Evolutionary conservation across 92 coral and sea anemone genomes (phyloP).

Genomic region (Pocillopora meandrina): DNA sequence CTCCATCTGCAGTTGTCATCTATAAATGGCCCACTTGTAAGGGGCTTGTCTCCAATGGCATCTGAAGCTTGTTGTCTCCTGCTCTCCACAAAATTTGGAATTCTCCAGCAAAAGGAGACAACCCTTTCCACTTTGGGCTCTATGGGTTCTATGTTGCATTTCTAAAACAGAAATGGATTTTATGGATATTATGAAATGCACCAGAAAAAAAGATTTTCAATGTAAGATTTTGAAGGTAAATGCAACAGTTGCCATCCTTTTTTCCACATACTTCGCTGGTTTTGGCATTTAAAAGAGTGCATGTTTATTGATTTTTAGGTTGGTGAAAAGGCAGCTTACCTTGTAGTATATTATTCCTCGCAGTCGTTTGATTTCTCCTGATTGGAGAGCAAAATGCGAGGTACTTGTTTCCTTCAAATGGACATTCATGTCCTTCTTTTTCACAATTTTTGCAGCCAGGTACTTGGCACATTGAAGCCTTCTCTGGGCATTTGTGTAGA

Average conservation of each 20-base stretch:
- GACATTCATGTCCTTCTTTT: background rate
- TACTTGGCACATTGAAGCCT: background rate
- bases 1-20: background rate
- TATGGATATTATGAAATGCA: too few species aligned
- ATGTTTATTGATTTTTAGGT: background rate
- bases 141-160: background rate
- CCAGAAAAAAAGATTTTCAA: background rate
- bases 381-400: background rate
- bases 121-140: background rate
- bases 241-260: background rate
- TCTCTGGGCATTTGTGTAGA: background rate
- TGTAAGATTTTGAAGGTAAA: too few species aligned
- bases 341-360: background rate
- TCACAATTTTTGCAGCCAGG: constrained; percentile 16
- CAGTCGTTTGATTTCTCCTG: background rate
- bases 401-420: background rate
- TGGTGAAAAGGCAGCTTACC: background rate
- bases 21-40: background rate
- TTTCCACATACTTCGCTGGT: background rate
- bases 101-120: background rate
- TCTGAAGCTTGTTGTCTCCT: too few species aligned
- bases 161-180: background rate
- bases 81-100: too few species aligned
- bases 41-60: background rate
- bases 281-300: background rate